phyloP scores from a whole-genome alignment of 2,797 vertebrate species.

The Buphagus erythrorhynchus region DNA sequence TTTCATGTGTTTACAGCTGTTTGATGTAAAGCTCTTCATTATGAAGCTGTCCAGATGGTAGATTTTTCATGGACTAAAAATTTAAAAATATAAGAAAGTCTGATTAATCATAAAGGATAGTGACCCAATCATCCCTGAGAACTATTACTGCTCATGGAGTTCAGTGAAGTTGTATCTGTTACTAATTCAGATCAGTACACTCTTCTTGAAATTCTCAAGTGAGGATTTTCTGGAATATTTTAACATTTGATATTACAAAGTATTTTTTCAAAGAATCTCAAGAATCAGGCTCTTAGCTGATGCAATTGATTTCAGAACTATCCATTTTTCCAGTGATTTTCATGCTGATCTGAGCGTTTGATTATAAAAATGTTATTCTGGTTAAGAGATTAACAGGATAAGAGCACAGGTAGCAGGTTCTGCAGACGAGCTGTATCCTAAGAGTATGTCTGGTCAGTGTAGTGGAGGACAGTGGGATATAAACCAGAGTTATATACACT shows the following conservation, averaged over 20 bases:
- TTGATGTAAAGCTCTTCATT: not conserved
- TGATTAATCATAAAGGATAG: not conserved
- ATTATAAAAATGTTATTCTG: not conserved
- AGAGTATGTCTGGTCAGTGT: not conserved
- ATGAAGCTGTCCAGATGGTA: not conserved
- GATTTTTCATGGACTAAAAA: not conserved
- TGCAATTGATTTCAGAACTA: not conserved
- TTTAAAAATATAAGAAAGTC: not conserved
- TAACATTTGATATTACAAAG: not conserved
- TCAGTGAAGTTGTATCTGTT: not conserved
- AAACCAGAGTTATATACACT: not conserved
- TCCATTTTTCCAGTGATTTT: not conserved
- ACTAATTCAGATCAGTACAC: not conserved
- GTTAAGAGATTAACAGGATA: not conserved
- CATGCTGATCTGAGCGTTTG: not conserved
- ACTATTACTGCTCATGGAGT: not conserved
- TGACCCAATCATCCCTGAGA: not conserved
- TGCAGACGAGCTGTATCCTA: not conserved
- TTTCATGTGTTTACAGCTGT: not conserved
- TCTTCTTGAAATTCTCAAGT: not conserved
- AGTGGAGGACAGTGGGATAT: not conserved
- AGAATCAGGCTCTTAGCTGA: not conserved
- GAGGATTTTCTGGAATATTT: not conserved
- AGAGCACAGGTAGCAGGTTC: not conserved
- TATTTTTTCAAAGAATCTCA: not conserved